A percentile compares a stretch with the other conserved stretches of the same genome.
Conservation (phyloP, 2,113 vertebrate genomes). For the Felis chaus region DNA sequence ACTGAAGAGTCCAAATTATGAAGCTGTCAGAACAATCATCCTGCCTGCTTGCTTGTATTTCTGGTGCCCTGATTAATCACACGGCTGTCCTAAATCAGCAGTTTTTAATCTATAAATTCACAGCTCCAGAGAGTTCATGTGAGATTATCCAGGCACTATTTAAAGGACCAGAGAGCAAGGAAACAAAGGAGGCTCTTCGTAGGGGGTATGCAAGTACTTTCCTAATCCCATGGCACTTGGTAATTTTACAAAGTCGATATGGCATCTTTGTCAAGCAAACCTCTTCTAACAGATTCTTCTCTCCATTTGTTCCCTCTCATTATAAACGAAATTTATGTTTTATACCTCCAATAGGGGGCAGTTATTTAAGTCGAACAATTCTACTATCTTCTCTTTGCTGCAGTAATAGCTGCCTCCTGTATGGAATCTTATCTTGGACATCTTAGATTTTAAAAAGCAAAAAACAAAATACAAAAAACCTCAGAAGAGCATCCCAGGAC, state of each 20-base stretch:
- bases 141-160: constrained; percentile 60
- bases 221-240: constrained; percentile 37
- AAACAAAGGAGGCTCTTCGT: constrained; percentile 49
- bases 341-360: background rate
- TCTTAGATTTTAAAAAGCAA: constrained; percentile 10
- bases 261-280: constrained; percentile 30
- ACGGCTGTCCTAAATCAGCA: background rate
- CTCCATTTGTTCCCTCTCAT: constrained; percentile 3
- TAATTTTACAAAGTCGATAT: constrained; percentile 51
- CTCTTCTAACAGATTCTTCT: constrained; percentile 20
- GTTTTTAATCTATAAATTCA: constrained; percentile 62
- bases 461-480: background rate
- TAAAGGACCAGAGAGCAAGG: background rate
- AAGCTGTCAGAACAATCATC: constrained; percentile 49
- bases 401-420: background rate
- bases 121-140: constrained; percentile 42
- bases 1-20: background rate
- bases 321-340: constrained; percentile 4
- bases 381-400: background rate
- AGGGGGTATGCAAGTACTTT: constrained; percentile 8
- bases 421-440: constrained; percentile 12
- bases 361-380: constrained; percentile 39
- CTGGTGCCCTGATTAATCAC: constrained; percentile 28
- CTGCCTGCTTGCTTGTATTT: constrained; percentile 21
- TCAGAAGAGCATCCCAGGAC: background rate